These are phyloP conservation scores for Falco peregrinus DNA, from an alignment of 2,797 vertebrate genomes.

Conservation along the genomic window DNA sequence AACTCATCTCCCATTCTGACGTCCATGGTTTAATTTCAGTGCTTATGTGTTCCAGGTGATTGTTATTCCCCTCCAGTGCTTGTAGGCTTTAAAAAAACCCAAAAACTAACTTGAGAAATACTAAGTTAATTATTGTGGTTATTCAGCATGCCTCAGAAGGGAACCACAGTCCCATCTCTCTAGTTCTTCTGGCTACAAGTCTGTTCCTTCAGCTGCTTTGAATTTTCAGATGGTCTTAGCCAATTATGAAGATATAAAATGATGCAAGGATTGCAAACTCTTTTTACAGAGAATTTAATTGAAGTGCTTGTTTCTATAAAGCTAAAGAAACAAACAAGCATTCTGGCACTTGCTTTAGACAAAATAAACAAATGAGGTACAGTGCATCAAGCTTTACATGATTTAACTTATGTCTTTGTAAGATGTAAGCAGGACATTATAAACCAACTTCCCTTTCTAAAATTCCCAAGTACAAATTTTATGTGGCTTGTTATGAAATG, in stretches of 20 bases:
- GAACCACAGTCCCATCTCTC: constrained; percentile 9
- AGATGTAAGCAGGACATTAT: constrained; percentile 54
- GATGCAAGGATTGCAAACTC: constrained; percentile 46
- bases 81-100: not conserved
- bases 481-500: constrained; percentile 58
- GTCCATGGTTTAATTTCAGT: not conserved
- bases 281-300: constrained; percentile 55
- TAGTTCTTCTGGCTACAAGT: constrained; percentile 2
- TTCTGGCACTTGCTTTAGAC: constrained; percentile 43
- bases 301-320: constrained; percentile 55
- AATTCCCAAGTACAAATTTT: constrained; percentile 54
- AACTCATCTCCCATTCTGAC: not conserved
- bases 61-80: not conserved
- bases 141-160: not conserved
- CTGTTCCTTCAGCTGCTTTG: constrained; percentile 13
- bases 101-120: not conserved
- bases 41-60: not conserved
- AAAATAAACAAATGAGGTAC: constrained; percentile 58
- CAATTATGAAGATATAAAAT: constrained; percentile 61
- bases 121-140: not conserved
- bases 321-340: constrained; percentile 38
- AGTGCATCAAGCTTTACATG: constrained; percentile 14
- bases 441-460: constrained; percentile 56
- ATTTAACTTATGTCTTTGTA: constrained; percentile 67
- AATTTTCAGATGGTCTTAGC: constrained; percentile 21